Base-by-base conservation (phyloP, 1,140 invertebrate species). In the Mycetomoellerius zeteki region DNA sequence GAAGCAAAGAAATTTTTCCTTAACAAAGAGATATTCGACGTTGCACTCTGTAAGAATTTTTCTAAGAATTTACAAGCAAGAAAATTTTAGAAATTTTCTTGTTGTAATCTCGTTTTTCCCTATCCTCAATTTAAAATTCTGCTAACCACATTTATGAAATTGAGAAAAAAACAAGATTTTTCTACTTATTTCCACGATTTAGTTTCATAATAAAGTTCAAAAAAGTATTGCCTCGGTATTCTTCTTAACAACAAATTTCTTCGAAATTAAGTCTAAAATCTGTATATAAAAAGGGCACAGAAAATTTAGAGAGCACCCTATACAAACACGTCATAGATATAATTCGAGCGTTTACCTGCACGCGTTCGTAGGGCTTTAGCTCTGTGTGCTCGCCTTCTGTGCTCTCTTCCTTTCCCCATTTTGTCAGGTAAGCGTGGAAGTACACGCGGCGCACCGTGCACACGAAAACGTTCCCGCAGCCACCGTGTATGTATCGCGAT, bases 291-390 rank as follows among this genome's bases (percentile, higher is more conserved):
- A 52, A 4, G 47, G n/a, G 14, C 16, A 30, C 7, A 30, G 16
- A 21, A 50, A 19, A 33, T 67, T 16, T n/a, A n/a, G 16, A 27
- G 43, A 58, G 43, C 80, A 73, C 54, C 80, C 67, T 73, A 8
- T 73, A 60, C 21, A 73, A 7, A 54, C 21, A 27, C 37, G 7
- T 69, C 76, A 73, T 87, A 88, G 76, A 86, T 86, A 89, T 86
- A 89, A 91, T 90, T 85, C 84, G 76, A 71, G 81, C 86, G 76
- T 81, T 85, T 89, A 91, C 90, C 87, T 89, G 69, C 76, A 76
- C 75, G 73, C 82, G 33, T 24, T 33, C 30, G 54, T 56, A 73
- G 54, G 47, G 47, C 47, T 69, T 56, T 12, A 24, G n/a, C 33
- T 56, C 47, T 33, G 19, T 54, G n/a, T 52, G 24, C 75, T 73